Percentiles rank a stretch among this genome's conserved stretches.
Evolutionary conservation across 1,140 invertebrate genomes (phyloP).

Genomic region (Pemphigus obesinymphae): DNA sequence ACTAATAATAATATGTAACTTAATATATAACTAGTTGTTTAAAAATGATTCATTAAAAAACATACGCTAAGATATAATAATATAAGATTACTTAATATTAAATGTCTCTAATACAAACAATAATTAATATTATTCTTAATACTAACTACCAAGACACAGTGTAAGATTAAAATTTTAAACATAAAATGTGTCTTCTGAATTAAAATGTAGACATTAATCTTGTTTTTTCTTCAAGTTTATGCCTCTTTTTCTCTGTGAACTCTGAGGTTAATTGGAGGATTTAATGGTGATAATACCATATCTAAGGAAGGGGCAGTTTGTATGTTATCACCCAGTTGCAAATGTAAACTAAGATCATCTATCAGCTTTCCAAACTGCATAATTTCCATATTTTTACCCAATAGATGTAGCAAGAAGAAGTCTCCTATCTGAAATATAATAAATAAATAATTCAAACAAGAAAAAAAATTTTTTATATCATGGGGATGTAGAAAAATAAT

Average conservation of each 20-base stretch:
- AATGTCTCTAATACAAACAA: no score
- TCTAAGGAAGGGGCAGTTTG: constrained; percentile 79
- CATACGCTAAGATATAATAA: no score
- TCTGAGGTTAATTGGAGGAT: constrained; percentile 63
- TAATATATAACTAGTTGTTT: no score
- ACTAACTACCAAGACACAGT: no score
- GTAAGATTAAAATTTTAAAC: constrained; percentile 26
- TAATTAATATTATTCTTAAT: no score
- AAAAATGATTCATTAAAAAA: no score
- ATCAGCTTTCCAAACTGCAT: constrained; percentile 72
- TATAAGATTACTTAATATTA: no score
- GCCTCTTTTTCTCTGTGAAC: constrained; percentile 75
- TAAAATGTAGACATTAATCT: background rate
- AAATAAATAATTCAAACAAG: background rate
- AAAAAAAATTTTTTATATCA: no score
- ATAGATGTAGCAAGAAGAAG: constrained; percentile 72
- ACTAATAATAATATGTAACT: no score
- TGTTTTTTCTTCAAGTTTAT: constrained; percentile 53
- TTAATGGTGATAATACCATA: constrained; percentile 76
- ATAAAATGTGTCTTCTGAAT: background rate
- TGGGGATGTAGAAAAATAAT: no score
- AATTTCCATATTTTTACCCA: constrained; percentile 80
- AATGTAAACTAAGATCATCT: constrained; percentile 58
- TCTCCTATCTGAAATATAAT: constrained; percentile 65
- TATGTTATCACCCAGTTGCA: constrained; percentile 65